phyloP scores from a whole-genome alignment of 1,140 invertebrate genomes.

The Pseudomyrmex sp. region DNA sequence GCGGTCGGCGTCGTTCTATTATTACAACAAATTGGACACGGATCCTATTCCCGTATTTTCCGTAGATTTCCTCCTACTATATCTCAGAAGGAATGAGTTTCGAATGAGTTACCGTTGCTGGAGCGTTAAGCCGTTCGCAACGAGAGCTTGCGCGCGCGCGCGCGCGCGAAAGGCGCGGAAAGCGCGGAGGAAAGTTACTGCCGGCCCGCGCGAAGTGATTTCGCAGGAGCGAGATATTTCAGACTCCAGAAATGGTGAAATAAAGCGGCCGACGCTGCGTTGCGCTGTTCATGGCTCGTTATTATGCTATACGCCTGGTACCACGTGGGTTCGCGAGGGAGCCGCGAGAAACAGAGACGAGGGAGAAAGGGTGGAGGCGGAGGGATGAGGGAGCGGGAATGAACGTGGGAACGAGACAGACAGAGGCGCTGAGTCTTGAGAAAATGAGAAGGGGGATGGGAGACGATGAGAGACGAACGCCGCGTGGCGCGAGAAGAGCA shows the following conservation, averaged over 20 bases:
- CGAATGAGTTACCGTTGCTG: constrained; percentile 64
- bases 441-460: constrained; percentile 42
- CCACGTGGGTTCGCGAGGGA: constrained; percentile 60
- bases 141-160: constrained; percentile 8
- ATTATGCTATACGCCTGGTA: constrained; percentile 71
- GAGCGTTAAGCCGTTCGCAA: constrained; percentile 59
- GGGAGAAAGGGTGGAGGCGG: constrained; percentile 40
- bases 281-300: constrained; percentile 71
- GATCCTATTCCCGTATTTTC: constrained; percentile 57
- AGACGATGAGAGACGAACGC: constrained; percentile 37
- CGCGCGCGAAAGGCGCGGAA: background rate
- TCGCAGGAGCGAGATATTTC: constrained; percentile 71
- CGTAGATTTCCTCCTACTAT: constrained; percentile 49
- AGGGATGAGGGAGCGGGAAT: constrained; percentile 63
- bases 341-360: constrained; percentile 60
- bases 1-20: constrained; percentile 34
- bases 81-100: constrained; percentile 57
- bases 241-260: constrained; percentile 66
- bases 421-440: constrained; percentile 46
- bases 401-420: constrained; percentile 55
- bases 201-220: constrained; percentile 69
- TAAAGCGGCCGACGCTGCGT: constrained; percentile 67
- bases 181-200: constrained; percentile 52
- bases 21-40: constrained; percentile 59
- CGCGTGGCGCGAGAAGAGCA: constrained; percentile 7